Conservation (phyloP, 2,113 vertebrate genomes). For the Malurus elegans region DNA sequence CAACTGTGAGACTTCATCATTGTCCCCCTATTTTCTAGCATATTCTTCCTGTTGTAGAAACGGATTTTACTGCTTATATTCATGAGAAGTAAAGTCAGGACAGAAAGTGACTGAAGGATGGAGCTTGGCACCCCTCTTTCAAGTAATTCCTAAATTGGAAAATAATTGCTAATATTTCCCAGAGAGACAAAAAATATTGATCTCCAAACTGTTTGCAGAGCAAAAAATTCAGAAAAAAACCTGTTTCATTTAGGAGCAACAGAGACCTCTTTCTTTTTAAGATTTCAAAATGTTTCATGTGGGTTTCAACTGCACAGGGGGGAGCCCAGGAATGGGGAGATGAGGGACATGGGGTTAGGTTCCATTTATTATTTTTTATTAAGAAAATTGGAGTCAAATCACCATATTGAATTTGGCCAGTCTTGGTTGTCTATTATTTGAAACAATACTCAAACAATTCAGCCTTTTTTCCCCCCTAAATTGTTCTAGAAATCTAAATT, state of each 20-base stretch:
- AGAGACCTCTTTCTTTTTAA: background rate
- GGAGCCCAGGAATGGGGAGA: background rate
- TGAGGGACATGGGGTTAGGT: background rate
- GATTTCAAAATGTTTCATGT: background rate
- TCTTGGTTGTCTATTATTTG: background rate
- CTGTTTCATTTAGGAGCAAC: background rate
- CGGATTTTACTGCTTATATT: background rate
- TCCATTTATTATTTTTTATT: background rate
- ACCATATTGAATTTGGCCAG: background rate
- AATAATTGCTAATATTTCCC: background rate
- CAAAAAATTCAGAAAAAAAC: background rate
- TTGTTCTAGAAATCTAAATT: background rate
- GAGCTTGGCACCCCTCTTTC: background rate
- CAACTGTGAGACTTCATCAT: accelerated
- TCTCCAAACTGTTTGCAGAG: background rate
- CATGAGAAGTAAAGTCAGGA: background rate
- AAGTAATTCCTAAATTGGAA: background rate
- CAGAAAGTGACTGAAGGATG: background rate
- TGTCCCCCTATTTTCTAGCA: background rate
- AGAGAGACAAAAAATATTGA: background rate
- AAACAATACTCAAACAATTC: background rate
- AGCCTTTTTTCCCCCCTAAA: accelerated
- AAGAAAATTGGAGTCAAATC: background rate
- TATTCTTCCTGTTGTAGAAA: background rate
- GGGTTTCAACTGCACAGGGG: accelerated